Conservation (phyloP, 35 echinoderm and acorn worm genomes). For the Apostichopus californicus region DNA sequence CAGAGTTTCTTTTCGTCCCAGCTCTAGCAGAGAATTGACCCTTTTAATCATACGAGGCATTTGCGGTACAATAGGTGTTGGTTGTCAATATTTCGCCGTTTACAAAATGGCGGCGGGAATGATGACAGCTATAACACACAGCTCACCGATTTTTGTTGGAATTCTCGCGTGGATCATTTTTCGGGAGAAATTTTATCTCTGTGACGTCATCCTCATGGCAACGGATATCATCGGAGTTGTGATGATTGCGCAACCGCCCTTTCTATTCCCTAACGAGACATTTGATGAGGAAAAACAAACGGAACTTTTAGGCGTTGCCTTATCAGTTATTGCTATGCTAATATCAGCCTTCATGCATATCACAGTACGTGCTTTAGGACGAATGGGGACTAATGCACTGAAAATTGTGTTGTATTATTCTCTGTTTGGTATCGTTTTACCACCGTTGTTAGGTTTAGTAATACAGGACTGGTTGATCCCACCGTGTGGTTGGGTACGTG, state of each 20-base stretch:
- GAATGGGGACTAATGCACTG: neutral
- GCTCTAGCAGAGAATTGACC: neutral
- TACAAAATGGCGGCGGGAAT: slow-evolving; percentile 46
- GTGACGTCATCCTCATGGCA: slow-evolving; percentile 23
- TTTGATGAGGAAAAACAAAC: neutral
- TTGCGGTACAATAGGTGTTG: slow-evolving; percentile 15
- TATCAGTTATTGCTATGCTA: neutral
- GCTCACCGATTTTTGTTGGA: slow-evolving; percentile 43
- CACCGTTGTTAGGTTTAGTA: neutral
- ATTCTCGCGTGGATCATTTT: slow-evolving; percentile 55
- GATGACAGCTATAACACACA: slow-evolving; percentile 10
- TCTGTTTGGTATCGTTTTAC: neutral
- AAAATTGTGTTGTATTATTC: slow-evolving; percentile 33
- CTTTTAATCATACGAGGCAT: slow-evolving; percentile 7
- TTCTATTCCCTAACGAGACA: slow-evolving; percentile 20
- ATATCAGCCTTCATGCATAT: neutral
- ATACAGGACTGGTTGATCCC: neutral
- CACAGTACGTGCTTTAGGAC: neutral
- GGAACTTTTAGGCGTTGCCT: neutral
- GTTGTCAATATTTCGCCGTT: slow-evolving; percentile 22
- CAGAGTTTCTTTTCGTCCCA: neutral
- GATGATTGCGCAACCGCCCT: slow-evolving; percentile 49
- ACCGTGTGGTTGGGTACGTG: neutral
- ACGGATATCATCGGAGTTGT: slow-evolving; percentile 21
- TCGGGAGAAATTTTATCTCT: slow-evolving; percentile 28